A percentile compares a stretch with the other conserved stretches of the same genome.
Conservation (phyloP, 2,113 vertebrate genomes). For the Capra hircus region DNA sequence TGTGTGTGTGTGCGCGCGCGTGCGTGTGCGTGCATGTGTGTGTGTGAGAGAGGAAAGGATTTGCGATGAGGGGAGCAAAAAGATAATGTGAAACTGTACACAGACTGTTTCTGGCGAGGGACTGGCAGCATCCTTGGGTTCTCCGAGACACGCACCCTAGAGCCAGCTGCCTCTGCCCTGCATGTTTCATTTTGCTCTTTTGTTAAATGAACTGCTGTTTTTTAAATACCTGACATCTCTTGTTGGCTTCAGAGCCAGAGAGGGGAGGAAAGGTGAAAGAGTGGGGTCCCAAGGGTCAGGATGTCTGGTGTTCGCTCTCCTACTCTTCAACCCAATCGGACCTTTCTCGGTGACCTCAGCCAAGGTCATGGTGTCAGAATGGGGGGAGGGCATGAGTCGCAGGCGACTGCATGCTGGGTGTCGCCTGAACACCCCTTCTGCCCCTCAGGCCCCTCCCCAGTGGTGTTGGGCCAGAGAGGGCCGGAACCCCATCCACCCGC, state of each 20-base stretch:
- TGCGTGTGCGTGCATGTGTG: accelerated
- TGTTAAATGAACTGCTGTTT: conserved; percentile 45
- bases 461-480: neutral
- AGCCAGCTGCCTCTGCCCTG: neutral
- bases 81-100: conserved; percentile 57
- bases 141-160: neutral
- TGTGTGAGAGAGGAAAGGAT: neutral
- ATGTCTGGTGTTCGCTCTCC: neutral
- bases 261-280: neutral
- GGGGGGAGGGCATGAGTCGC: neutral
- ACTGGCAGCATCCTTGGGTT: neutral
- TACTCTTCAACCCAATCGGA: neutral
- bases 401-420: neutral
- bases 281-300: neutral
- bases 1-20: accelerated
- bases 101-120: neutral
- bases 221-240: conserved; percentile 11
- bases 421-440: neutral
- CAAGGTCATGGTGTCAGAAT: neutral
- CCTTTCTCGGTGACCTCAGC: neutral
- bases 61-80: neutral
- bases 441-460: neutral
- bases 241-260: neutral
- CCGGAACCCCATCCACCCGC: neutral
- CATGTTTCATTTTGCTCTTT: neutral